These are phyloP conservation scores for Alfaro cultratus DNA, from an alignment of 2,797 vertebrate species.

Conservation along the genomic window DNA sequence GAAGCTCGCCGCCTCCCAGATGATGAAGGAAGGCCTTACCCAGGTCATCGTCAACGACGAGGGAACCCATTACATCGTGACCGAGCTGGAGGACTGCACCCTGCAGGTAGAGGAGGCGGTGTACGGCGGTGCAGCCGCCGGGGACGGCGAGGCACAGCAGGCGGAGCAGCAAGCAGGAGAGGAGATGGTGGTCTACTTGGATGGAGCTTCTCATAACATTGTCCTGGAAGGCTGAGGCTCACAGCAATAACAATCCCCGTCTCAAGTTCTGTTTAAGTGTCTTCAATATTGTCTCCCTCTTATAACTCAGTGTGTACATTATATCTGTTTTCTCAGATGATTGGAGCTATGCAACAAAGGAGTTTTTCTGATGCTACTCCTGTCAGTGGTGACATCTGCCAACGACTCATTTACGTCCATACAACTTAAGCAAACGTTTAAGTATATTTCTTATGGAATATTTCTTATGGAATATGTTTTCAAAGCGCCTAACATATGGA, in stretches of 20 bases:
- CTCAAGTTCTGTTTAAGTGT: conserved; percentile 13
- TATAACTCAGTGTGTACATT: conserved; percentile 5
- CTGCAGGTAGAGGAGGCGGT: conserved; percentile 82
- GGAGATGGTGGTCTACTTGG: conserved; percentile 90
- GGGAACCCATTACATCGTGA: conserved; percentile 96
- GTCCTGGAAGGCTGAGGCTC: conserved; percentile 74
- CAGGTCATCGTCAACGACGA: conserved; percentile 95
- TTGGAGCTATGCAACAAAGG: conserved; percentile 37
- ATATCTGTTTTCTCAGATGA: conserved; percentile 3
- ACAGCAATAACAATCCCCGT: neutral
- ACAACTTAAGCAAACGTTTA: conserved; percentile 20
- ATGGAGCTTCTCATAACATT: conserved; percentile 77
- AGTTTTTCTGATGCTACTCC: conserved; percentile 42
- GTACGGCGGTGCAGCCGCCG: conserved; percentile 69
- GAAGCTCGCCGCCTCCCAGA: conserved; percentile 91
- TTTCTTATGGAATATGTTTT: conserved; percentile 31
- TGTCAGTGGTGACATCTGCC: conserved; percentile 23
- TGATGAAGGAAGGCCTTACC: conserved; percentile 92
- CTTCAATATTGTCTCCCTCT: neutral
- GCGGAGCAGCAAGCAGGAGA: conserved; percentile 72
- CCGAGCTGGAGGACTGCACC: conserved; percentile 87
- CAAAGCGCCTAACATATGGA: conserved; percentile 19
- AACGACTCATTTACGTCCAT: conserved; percentile 16
- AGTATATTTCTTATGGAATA: conserved; percentile 16
- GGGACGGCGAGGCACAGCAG: conserved; percentile 46